These are phyloP conservation scores for Abrostola triplasia DNA, from an alignment of 2,888 invertebrate species.

Conservation along the genomic window DNA sequence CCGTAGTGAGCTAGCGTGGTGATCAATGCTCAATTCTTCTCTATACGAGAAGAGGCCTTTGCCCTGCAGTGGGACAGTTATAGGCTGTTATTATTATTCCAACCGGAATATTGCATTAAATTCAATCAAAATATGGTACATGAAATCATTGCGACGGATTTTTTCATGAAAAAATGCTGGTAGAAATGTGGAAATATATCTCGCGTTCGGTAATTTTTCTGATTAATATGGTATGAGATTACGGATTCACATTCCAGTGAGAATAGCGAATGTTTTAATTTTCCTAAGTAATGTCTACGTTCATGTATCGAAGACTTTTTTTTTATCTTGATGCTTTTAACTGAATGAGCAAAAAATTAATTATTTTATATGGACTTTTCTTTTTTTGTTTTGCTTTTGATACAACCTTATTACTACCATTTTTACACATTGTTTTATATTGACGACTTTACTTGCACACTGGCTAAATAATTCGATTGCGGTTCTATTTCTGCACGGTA, in stretches of 20 bases:
- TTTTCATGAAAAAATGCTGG: conserved; percentile 2
- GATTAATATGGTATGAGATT: conserved; percentile 10
- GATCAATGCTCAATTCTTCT: too few relatives aligned
- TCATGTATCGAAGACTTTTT: conserved; percentile 2
- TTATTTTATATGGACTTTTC: too few relatives aligned
- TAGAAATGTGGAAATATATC: background rate
- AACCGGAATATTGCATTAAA: conserved; percentile 4
- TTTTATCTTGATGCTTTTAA: background rate
- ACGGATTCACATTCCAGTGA: conserved; percentile 6
- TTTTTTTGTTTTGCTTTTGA: too few relatives aligned
- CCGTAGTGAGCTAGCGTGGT: too few relatives aligned
- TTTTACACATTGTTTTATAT: too few relatives aligned
- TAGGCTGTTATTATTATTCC: too few relatives aligned
- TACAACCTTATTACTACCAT: too few relatives aligned
- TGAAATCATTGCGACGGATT: background rate
- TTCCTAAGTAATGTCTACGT: conserved; percentile 24
- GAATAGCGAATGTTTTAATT: conserved; percentile 29
- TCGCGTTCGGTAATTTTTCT: conserved; percentile 4
- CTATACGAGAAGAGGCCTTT: too few relatives aligned
- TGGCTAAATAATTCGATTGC: too few relatives aligned
- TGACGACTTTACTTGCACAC: too few relatives aligned
- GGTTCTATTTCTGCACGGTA: too few relatives aligned
- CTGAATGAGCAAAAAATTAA: background rate
- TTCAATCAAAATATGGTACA: background rate
- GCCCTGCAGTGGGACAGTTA: too few relatives aligned